phyloP scores from a whole-genome alignment of 2,113 vertebrate genomes.

The Eubucco bourcierii region DNA sequence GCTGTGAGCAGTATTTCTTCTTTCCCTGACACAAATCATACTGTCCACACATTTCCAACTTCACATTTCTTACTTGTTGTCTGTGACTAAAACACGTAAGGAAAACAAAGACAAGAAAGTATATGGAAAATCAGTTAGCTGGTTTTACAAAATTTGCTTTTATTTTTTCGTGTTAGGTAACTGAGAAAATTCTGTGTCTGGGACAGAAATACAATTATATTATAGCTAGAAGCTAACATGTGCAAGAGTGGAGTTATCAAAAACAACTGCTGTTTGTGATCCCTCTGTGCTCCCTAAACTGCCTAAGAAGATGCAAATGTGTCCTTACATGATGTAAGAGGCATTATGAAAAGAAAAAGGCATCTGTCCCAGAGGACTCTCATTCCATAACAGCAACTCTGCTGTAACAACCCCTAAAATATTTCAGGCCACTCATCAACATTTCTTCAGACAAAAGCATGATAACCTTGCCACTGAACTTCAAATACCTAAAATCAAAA shows the following conservation, averaged over 20 bases:
- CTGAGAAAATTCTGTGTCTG: not conserved
- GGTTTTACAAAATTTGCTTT: not conserved
- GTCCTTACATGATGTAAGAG: conserved; percentile 18
- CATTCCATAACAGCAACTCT: not conserved
- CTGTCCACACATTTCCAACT: not conserved
- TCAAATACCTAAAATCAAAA: not conserved
- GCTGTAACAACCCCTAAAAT: not conserved
- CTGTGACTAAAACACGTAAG: not conserved
- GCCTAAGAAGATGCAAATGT: conserved; percentile 41
- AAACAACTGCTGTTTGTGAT: conserved; percentile 13
- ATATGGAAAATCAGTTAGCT: not conserved
- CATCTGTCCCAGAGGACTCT: not conserved
- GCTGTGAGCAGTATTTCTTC: not conserved
- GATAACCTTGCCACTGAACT: not conserved
- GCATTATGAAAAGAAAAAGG: conserved; percentile 33
- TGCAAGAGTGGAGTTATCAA: not conserved
- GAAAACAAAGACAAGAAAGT: conserved; percentile 4
- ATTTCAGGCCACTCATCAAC: conserved; percentile 14
- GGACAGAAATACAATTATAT: conserved; percentile 13
- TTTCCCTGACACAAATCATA: not conserved
- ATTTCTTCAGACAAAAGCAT: not conserved
- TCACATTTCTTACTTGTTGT: not conserved
- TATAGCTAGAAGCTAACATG: conserved; percentile 22
- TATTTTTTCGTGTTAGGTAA: not conserved
- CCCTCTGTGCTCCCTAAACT: not conserved